Percentiles rank a stretch among this genome's conserved stretches.
Evolutionary conservation across 2,113 vertebrate species (phyloP).

Genomic region (Progne subis): DNA sequence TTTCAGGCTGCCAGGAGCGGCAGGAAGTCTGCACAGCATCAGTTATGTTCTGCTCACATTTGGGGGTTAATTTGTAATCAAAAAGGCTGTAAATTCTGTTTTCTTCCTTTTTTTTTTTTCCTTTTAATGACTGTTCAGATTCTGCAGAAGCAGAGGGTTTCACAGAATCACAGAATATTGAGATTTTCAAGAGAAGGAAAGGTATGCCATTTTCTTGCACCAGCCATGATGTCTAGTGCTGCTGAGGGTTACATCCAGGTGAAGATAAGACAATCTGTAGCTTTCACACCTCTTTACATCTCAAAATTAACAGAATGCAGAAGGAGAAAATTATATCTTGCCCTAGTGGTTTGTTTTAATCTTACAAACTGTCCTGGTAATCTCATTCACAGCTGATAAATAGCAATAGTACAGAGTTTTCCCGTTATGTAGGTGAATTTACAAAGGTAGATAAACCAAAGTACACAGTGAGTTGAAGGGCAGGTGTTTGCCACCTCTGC

Average conservation of each 20-base stretch:
- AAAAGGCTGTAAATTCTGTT: neutral
- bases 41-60: neutral
- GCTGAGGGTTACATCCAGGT: neutral
- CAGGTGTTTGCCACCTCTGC: neutral
- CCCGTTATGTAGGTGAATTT: neutral
- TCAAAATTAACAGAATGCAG: neutral
- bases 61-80: constrained; percentile 24
- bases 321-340: neutral
- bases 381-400: neutral
- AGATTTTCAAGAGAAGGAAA: neutral
- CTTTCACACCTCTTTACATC: neutral
- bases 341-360: neutral
- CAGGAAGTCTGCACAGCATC: constrained; percentile 8
- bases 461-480: neutral
- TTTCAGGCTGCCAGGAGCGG: neutral
- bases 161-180: neutral
- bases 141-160: neutral
- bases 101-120: neutral
- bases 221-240: neutral
- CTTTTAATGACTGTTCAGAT: neutral
- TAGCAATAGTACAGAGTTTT: neutral
- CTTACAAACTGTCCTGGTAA: neutral
- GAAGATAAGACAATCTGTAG: neutral
- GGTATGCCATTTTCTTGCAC: neutral
- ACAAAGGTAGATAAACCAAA: neutral